These are phyloP conservation scores for Takifugu flavidus DNA, from an alignment of 2,113 vertebrate genomes.

Conservation along the genomic window DNA sequence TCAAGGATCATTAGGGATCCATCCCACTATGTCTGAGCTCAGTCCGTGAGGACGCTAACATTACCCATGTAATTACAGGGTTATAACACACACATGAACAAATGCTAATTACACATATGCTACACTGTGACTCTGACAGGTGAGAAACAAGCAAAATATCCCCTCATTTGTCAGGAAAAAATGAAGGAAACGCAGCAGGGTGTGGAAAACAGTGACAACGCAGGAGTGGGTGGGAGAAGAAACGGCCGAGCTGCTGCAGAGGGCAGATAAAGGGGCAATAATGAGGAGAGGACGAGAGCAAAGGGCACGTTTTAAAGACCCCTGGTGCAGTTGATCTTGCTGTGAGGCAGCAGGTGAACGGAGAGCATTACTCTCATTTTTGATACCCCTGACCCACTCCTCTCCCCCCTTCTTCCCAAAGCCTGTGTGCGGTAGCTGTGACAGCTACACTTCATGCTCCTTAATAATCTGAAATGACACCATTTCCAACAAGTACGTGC, in stretches of 20 bases:
- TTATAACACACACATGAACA: slow-evolving; percentile 3
- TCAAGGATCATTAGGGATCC: too few species aligned
- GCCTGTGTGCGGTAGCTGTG: too few species aligned
- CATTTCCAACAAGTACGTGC: slow-evolving; percentile 29
- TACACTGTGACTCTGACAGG: not conserved
- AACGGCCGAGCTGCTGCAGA: not conserved
- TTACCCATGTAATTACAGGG: not conserved
- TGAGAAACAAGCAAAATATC: slow-evolving; percentile 10
- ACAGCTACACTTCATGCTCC: not conserved
- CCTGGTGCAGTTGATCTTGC: slow-evolving; percentile 16
- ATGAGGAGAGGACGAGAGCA: slow-evolving; percentile 5
- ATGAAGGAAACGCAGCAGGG: slow-evolving; percentile 24
- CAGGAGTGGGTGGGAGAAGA: too few species aligned
- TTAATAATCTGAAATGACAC: slow-evolving; percentile 26
- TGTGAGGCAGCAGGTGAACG: slow-evolving; percentile 47
- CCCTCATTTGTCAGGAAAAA: slow-evolving; percentile 8
- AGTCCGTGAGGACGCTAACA: not conserved
- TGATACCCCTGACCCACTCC: slow-evolving; percentile 30
- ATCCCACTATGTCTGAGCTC: too few species aligned
- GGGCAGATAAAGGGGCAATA: not conserved
- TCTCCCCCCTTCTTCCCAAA: not conserved
- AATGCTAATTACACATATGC: slow-evolving; percentile 8
- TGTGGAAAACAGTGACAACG: not conserved
- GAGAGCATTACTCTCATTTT: slow-evolving; percentile 12
- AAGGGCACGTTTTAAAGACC: slow-evolving; percentile 16